Evolutionary conservation across 2,888 invertebrate genomes (phyloP).

Genomic region (Octonoba sinensis): DNA sequence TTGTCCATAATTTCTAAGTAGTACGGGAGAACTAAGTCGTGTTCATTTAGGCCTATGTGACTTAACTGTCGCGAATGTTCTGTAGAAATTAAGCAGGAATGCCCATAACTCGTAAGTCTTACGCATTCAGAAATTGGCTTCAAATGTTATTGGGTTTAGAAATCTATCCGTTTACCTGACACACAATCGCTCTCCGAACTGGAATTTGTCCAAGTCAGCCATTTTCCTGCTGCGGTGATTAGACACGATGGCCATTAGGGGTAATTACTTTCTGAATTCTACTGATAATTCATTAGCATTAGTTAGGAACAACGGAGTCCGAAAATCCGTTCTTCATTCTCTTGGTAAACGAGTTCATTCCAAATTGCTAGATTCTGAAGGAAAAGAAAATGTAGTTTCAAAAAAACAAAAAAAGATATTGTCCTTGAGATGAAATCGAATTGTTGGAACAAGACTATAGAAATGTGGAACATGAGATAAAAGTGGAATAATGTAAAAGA

Average conservation of each 20-base stretch:
- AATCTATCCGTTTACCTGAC: constrained; percentile 24
- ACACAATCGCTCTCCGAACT: constrained; percentile 29
- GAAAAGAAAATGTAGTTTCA: background rate
- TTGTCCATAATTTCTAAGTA: too few relatives aligned
- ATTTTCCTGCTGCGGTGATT: constrained; percentile 24
- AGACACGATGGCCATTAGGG: constrained; percentile 44
- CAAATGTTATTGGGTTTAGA: constrained; percentile 52
- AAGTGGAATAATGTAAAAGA: background rate
- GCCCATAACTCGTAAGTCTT: too few relatives aligned
- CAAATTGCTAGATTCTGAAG: background rate
- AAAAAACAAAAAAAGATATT: background rate
- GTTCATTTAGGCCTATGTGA: too few relatives aligned
- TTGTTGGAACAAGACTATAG: background rate
- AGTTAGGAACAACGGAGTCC: constrained; percentile 24
- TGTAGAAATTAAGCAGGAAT: too few relatives aligned
- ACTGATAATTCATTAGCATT: constrained; percentile 55
- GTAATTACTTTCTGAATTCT: constrained; percentile 36
- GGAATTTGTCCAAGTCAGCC: constrained; percentile 38
- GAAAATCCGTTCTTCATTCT: constrained; percentile 7
- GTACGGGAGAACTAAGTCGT: too few relatives aligned
- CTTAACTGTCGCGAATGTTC: too few relatives aligned
- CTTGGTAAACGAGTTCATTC: constrained; percentile 2
- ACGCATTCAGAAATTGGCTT: constrained; percentile 9
- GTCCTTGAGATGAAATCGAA: constrained; percentile 9
- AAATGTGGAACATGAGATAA: constrained; percentile 18